phyloP scores from a whole-genome alignment of 2,888 invertebrate genomes.

The Cheilosia impressa region DNA sequence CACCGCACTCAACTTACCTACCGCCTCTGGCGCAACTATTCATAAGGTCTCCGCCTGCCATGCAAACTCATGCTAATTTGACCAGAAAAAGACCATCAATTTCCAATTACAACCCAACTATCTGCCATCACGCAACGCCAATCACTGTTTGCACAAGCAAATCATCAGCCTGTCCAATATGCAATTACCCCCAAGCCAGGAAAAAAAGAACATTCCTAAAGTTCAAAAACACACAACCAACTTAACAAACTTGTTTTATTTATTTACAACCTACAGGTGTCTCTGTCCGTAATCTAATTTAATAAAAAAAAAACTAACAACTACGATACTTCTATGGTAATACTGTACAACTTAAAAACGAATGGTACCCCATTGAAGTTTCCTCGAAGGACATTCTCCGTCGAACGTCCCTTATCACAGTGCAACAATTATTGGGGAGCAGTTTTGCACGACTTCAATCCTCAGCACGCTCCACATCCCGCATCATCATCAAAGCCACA shows the following conservation, averaged over 20 bases:
- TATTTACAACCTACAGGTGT: slow-evolving; percentile 25
- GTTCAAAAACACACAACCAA: slow-evolving; percentile 11
- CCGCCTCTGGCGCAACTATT: slow-evolving; percentile 18
- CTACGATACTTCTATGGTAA: slow-evolving; percentile 31
- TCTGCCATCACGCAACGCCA: slow-evolving; percentile 42
- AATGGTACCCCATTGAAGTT: slow-evolving; percentile 42
- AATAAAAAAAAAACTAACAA: neutral
- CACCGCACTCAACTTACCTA: neutral
- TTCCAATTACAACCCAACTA: slow-evolving; percentile 8
- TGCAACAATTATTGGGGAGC: slow-evolving; percentile 41
- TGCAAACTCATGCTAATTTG: slow-evolving; percentile 24
- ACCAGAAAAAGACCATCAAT: slow-evolving; percentile 17
- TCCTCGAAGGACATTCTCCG: slow-evolving; percentile 41
- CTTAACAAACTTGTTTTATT: slow-evolving; percentile 16
- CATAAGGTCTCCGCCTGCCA: slow-evolving; percentile 1
- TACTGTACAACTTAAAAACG: slow-evolving; percentile 57
- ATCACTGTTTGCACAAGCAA: slow-evolving; percentile 40
- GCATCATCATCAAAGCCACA: slow-evolving; percentile 84
- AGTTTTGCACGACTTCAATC: slow-evolving; percentile 23
- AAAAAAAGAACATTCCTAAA: slow-evolving; percentile 11
- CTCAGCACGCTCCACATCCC: slow-evolving; percentile 78
- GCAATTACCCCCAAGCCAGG: neutral
- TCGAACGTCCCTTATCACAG: slow-evolving; percentile 66
- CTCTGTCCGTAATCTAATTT: neutral
- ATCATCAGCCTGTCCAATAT: neutral